phyloP scores from a whole-genome alignment of 2,113 vertebrate species.

The Psilopsiagon aurifrons region DNA sequence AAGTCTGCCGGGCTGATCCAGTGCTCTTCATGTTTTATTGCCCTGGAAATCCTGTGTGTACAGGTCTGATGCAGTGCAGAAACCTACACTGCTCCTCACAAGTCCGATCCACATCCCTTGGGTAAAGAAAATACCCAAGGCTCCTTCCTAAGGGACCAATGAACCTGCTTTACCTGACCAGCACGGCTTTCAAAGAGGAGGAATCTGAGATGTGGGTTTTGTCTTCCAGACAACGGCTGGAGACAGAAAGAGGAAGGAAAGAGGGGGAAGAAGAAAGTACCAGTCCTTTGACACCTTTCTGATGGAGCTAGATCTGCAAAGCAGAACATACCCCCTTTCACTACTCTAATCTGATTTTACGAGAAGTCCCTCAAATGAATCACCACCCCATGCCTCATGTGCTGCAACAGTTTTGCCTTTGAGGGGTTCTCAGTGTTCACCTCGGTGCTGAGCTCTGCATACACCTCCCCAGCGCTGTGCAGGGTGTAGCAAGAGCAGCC shows the following conservation, averaged over 20 bases:
- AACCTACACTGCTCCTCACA: neutral
- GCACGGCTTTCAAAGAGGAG: neutral
- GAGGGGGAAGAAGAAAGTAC: constrained; percentile 62
- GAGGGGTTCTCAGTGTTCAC: neutral
- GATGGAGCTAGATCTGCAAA: constrained; percentile 53
- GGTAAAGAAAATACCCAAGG: neutral
- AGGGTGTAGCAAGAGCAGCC: neutral
- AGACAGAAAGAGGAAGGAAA: constrained; percentile 64
- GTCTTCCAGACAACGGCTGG: constrained; percentile 10
- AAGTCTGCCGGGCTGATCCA: neutral
- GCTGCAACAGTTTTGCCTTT: neutral
- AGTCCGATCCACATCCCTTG: neutral
- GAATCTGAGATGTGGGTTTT: constrained; percentile 31
- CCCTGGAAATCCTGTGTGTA: neutral
- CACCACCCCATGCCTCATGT: neutral
- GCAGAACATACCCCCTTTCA: constrained; percentile 50
- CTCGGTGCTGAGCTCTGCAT: neutral
- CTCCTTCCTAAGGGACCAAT: neutral
- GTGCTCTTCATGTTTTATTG: neutral
- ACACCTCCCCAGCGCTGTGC: neutral
- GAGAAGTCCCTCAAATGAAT: neutral
- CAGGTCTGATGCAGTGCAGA: neutral
- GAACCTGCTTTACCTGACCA: constrained; percentile 6
- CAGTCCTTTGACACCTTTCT: constrained; percentile 57
- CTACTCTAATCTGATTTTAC: constrained; percentile 9